Evolutionary conservation across 2,113 vertebrate species (phyloP).

Genomic region (Argyrosomus japonicus): DNA sequence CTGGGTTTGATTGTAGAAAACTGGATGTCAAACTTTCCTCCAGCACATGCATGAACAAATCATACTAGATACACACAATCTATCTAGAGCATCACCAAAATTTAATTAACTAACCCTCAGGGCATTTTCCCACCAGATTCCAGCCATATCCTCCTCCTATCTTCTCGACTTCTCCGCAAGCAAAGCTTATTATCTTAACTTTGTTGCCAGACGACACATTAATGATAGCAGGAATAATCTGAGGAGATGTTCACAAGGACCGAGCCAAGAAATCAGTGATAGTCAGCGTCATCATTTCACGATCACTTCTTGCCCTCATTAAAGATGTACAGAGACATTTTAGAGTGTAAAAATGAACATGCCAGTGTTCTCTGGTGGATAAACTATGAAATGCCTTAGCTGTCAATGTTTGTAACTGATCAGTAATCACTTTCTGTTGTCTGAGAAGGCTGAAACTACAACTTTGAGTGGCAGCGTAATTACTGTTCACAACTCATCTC

Average conservation of each 20-base stretch:
- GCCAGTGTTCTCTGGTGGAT: too few relatives aligned
- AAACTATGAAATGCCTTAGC: neutral
- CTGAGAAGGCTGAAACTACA: neutral
- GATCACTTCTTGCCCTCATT: too few relatives aligned
- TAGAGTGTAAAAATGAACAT: too few relatives aligned
- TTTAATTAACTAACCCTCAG: neutral
- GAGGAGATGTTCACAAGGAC: neutral
- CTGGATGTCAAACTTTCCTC: neutral
- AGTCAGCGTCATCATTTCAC: neutral
- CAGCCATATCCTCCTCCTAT: neutral
- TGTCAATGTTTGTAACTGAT: neutral
- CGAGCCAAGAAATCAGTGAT: neutral
- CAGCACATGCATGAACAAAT: neutral
- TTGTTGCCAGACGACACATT: neutral
- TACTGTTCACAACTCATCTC: neutral
- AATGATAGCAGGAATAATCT: neutral
- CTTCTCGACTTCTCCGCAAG: neutral
- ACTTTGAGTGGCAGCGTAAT: neutral
- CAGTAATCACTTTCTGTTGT: neutral
- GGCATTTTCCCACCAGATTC: neutral
- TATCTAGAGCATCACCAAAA: neutral
- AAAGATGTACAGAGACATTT: too few relatives aligned
- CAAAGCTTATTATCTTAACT: neutral
- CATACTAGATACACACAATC: neutral
- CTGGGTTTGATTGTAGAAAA: constrained; percentile 10